Conservation (phyloP, 2,113 vertebrate species). For the Dicerorhinus sumatrensis region DNA sequence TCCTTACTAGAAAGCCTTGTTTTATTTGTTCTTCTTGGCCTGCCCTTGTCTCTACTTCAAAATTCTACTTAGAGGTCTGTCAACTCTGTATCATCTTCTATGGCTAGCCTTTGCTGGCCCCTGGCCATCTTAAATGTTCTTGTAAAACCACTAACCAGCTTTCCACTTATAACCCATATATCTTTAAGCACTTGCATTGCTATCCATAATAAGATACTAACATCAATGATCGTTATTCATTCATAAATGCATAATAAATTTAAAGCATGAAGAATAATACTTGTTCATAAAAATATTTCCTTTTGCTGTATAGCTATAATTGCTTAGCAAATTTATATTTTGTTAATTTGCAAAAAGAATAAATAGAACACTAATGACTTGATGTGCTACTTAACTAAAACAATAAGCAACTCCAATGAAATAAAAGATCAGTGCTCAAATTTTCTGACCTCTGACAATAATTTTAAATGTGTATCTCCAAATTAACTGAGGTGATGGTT, state of each 20-base stretch:
- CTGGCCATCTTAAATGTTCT: background rate
- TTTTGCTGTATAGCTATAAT: slow-evolving; percentile 1
- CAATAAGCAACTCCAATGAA: slow-evolving; percentile 28
- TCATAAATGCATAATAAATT: background rate
- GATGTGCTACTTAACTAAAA: background rate
- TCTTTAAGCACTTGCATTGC: background rate
- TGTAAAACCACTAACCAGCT: background rate
- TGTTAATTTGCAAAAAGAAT: slow-evolving; percentile 39
- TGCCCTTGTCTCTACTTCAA: slow-evolving; percentile 8
- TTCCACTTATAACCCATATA: background rate
- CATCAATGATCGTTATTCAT: background rate
- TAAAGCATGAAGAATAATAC: slow-evolving; percentile 42
- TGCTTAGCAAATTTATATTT: slow-evolving; percentile 42
- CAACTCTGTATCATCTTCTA: background rate
- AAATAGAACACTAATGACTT: slow-evolving; percentile 15
- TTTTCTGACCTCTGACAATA: slow-evolving; percentile 7
- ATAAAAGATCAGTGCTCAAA: slow-evolving; percentile 3
- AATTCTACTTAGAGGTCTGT: background rate
- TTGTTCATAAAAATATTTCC: background rate
- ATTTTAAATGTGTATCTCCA: slow-evolving; percentile 35
- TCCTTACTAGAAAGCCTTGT: background rate
- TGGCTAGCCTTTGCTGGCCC: background rate
- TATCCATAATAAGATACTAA: slow-evolving; percentile 22
- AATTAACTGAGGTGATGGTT: slow-evolving; percentile 37
- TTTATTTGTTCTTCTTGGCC: background rate